Conservation (phyloP, 2,113 vertebrate genomes). For the Cavia porcellus region DNA sequence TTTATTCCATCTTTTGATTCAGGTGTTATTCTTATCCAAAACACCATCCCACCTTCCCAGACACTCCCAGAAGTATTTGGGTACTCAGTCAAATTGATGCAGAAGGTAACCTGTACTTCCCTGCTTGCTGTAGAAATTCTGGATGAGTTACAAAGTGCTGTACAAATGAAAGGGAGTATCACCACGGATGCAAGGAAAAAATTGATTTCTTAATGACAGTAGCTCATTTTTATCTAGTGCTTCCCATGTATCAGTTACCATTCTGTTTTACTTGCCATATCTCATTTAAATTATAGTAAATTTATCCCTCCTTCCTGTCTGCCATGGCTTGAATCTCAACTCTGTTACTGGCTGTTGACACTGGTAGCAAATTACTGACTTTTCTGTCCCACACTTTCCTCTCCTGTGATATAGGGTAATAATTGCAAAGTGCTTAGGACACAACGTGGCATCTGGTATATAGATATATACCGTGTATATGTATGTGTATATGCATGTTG, state of each 20-base stretch:
- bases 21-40: constrained; percentile 26
- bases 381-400: not conserved
- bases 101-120: not conserved
- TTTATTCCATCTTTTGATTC: constrained; percentile 30
- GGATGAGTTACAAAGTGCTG: not conserved
- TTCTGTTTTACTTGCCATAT: not conserved
- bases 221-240: not conserved
- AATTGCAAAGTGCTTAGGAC: not conserved
- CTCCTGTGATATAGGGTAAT: not conserved
- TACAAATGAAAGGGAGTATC: not conserved
- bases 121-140: not conserved
- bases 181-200: constrained; percentile 12
- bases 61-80: not conserved
- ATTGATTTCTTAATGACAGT: not conserved
- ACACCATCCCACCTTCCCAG: not conserved
- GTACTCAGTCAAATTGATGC: not conserved
- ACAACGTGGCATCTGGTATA: not conserved
- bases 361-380: constrained; percentile 12
- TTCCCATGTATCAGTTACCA: not conserved
- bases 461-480: not conserved
- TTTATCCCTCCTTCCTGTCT: not conserved
- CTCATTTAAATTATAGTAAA: constrained; percentile 18
- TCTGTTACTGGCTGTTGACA: not conserved
- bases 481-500: not conserved
- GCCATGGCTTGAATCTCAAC: not conserved